Base-by-base conservation (phyloP, 2,113 vertebrate species). In the Ariopsis seemanni region DNA sequence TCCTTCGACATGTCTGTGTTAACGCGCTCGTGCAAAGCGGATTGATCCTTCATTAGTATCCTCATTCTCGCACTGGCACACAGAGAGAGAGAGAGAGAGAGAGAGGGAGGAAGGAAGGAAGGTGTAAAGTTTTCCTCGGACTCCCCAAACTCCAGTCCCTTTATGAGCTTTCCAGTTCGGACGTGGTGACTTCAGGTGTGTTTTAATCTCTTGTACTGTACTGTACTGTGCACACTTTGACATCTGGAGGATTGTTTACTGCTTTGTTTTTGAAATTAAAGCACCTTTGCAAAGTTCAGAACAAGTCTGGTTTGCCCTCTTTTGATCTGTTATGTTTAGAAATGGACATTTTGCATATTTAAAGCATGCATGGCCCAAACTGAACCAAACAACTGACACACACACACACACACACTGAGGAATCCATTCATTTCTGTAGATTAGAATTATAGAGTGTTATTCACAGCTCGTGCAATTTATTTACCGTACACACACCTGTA, bases 101-200 rank as follows among this genome's bases (percentile, higher is more conserved):
- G n/a, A n/a, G n/a, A n/a, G n/a, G n/a, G 42, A 34, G 42, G 72
- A 11, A 14, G 25, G 12, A 27, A 53, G 22, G 7, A 60, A 18
- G 4, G 27, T 30, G 55, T 12, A 82, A 82, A 82, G 57, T 82
- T 83, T 83, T 50, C 2, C 22, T 67, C 12, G 82, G 82, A 67
- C 82, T 83, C 82, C 4, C 62, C 48, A 53, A 83, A 83, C 82
- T 83, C 12, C 82, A 18, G 22, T 67, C 62, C 15, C 81, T 83
- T 83, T 50, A 83, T 83, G 82, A 83, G 82, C 82, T 2, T 48
- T 53, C 15, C 82, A n/a, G 82, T 27, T 67, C 5, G 82, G 82
- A 83, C 82, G 62, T 83, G 62, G 62, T 83, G 82, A 83, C 82
- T 83, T 53, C 82, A 83, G 82, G 82, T 83, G 82, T 83, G 82